These are phyloP conservation scores for Apis cerana DNA, from an alignment of 1,140 invertebrate genomes.

Conservation along the genomic window DNA sequence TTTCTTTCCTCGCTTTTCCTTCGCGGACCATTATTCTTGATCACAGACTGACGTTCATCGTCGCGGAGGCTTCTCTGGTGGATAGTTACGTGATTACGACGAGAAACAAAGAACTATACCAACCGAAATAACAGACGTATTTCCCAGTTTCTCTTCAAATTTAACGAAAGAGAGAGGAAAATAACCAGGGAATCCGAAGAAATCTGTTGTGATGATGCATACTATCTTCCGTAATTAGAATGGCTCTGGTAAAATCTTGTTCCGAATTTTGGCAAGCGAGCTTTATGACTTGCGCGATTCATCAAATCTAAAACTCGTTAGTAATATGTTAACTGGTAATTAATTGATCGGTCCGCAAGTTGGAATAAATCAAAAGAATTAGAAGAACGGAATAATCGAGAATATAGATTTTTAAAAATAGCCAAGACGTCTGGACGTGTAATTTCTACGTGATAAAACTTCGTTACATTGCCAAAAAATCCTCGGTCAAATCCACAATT, in stretches of 20 bases:
- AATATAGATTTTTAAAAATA: slow-evolving; percentile 30
- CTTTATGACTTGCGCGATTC: slow-evolving; percentile 3
- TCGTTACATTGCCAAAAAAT: slow-evolving; percentile 26
- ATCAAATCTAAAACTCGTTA: slow-evolving; percentile 18
- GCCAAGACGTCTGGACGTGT: slow-evolving; percentile 16
- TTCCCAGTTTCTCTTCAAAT: neutral
- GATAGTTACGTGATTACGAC: slow-evolving; percentile 2
- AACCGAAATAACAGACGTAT: slow-evolving; percentile 3
- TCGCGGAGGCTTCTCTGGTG: slow-evolving; percentile 2
- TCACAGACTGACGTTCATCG: neutral
- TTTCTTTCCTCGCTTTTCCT: slow-evolving; percentile 2
- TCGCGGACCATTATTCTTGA: slow-evolving; percentile 1
- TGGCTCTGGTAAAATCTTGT: neutral
- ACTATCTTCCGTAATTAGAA: slow-evolving; percentile 16
- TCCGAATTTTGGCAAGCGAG: slow-evolving; percentile 32
- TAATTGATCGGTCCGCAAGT: neutral
- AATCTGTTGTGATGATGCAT: neutral
- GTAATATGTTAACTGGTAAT: neutral
- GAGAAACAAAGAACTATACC: neutral
- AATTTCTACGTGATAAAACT: slow-evolving; percentile 20
- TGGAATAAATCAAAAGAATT: neutral
- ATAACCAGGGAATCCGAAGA: too few species aligned
- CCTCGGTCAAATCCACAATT: neutral
- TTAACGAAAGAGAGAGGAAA: neutral
- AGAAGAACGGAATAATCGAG: neutral